A percentile compares a stretch with the other conserved stretches of the same genome.
Conservation (phyloP, 2,113 vertebrate species). For the Lutjanus erythropterus region DNA sequence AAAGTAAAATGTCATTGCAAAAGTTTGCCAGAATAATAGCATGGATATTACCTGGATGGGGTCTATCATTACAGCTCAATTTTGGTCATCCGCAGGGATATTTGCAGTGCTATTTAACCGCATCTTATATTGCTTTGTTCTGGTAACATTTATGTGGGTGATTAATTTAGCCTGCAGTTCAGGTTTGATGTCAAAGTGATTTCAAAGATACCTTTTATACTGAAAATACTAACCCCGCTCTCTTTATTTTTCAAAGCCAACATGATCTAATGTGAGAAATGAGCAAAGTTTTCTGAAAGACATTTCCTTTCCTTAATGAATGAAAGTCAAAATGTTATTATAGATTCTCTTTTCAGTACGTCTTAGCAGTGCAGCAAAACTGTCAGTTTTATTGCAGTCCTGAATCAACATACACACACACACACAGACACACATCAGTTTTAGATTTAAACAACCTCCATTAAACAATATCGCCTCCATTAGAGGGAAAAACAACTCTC, state of each 20-base stretch:
- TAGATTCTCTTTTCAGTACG: neutral
- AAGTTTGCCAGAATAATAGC: neutral
- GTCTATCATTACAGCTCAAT: slow-evolving; percentile 37
- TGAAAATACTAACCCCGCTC: neutral
- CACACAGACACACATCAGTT: neutral
- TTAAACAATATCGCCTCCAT: slow-evolving; percentile 26
- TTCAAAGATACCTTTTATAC: slow-evolving; percentile 1
- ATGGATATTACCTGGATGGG: slow-evolving; percentile 51
- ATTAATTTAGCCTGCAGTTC: neutral
- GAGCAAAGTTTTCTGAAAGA: neutral
- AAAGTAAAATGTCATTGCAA: slow-evolving; percentile 12
- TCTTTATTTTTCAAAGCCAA: neutral
- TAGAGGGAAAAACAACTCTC: slow-evolving; percentile 3
- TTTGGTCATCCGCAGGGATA: slow-evolving; percentile 30
- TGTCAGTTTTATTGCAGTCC: neutral
- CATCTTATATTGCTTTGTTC: neutral
- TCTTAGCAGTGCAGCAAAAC: neutral
- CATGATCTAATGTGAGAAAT: neutral
- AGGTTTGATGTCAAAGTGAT: slow-evolving; percentile 3
- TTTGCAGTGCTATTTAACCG: slow-evolving; percentile 37
- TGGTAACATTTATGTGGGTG: neutral
- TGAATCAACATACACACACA: neutral
- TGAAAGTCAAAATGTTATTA: neutral
- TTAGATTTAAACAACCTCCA: slow-evolving; percentile 6
- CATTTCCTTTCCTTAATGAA: neutral